phyloP scores from a whole-genome alignment of 2,888 invertebrate species.

The Digitonthophagus gazella region DNA sequence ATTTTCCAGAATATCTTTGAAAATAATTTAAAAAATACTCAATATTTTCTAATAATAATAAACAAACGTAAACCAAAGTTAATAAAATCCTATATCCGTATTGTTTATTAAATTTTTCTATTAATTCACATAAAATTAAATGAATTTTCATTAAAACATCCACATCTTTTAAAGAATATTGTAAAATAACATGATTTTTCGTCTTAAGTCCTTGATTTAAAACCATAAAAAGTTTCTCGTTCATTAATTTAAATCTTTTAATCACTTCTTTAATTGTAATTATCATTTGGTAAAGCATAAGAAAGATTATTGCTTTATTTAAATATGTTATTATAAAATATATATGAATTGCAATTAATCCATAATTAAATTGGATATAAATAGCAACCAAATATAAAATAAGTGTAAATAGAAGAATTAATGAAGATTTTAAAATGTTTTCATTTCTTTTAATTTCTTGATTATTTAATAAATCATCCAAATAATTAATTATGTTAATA shows the following conservation, averaged over 20 bases:
- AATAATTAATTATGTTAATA: not conserved
- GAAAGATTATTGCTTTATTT: not conserved
- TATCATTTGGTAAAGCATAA: not conserved
- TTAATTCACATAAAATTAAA: not conserved
- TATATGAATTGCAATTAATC: not conserved
- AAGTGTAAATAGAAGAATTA: not conserved
- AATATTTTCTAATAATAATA: not conserved
- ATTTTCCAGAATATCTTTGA: not conserved
- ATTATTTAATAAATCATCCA: not conserved
- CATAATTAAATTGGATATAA: not conserved
- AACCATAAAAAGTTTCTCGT: not conserved
- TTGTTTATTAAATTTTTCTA: conserved; percentile 8
- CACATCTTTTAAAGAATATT: not conserved
- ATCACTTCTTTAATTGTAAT: not conserved
- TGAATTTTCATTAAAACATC: not conserved
- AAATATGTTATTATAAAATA: not conserved
- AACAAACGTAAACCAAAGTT: not conserved
- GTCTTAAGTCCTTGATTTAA: not conserved
- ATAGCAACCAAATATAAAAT: not conserved
- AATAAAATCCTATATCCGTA: conserved; percentile 2
- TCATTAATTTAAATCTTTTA: not conserved
- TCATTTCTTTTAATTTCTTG: not conserved
- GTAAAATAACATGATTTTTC: not conserved
- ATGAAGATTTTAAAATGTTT: not conserved
- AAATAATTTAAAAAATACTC: not conserved